A percentile compares a stretch with the other conserved stretches of the same genome.
Evolutionary conservation across 1,140 invertebrate species (phyloP).

Genomic region (Drosophila lini): DNA sequence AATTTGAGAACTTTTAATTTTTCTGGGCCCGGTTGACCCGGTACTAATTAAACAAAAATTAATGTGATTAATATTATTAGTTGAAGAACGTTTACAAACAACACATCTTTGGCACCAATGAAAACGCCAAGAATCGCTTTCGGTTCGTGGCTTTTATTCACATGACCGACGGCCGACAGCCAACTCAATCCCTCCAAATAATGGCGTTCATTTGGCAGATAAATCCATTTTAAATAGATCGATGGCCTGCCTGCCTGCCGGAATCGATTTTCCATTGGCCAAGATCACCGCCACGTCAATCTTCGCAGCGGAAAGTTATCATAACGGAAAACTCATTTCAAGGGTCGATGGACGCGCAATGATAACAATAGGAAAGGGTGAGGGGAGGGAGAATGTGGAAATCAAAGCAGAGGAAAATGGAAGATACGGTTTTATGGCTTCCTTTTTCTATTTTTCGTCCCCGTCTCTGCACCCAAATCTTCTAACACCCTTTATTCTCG

Average conservation of each 20-base stretch:
- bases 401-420: slow-evolving; percentile 35
- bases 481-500: not conserved
- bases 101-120: not conserved
- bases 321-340: slow-evolving; percentile 26
- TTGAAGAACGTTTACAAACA: not conserved
- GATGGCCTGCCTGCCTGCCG: slow-evolving; percentile 6
- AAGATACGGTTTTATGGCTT: slow-evolving; percentile 31
- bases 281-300: slow-evolving; percentile 27
- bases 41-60: not conserved
- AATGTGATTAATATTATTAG: not conserved
- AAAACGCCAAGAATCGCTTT: slow-evolving; percentile 5
- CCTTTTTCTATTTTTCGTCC: slow-evolving; percentile 1
- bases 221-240: slow-evolving; percentile 27
- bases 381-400: not conserved
- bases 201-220: slow-evolving; percentile 15
- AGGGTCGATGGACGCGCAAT: slow-evolving; percentile 41
- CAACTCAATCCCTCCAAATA: not conserved
- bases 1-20: no score
- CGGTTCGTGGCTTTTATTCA: not conserved
- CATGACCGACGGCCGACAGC: slow-evolving; percentile 5
- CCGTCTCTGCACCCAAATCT: slow-evolving; percentile 3
- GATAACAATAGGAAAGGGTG: slow-evolving; percentile 21
- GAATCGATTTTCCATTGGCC: slow-evolving; percentile 16
- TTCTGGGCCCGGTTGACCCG: no score
- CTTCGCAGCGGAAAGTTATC: slow-evolving; percentile 25